Evolutionary conservation across 2,113 vertebrate species (phyloP).

Genomic region (Mustelus asterias): DNA sequence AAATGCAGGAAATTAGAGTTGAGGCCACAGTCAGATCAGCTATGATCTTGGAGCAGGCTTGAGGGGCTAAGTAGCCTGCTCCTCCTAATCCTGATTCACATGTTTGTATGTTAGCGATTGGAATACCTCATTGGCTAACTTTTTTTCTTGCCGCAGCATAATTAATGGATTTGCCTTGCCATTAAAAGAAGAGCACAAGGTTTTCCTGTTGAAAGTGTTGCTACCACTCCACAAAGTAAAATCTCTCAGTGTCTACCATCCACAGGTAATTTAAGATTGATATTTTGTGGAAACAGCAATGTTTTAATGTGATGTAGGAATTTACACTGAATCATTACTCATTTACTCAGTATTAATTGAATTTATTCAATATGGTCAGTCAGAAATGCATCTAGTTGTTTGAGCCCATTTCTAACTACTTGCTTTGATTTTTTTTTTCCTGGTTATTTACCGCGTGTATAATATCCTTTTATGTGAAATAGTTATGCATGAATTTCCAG

Average conservation of each 20-base stretch:
- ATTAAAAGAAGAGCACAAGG: constrained; percentile 99
- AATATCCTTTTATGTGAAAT: background rate
- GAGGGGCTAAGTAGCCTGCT: no score
- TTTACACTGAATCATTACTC: background rate
- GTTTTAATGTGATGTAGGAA: background rate
- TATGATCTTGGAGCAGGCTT: no score
- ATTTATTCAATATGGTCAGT: background rate
- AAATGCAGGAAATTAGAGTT: no score
- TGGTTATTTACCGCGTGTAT: background rate
- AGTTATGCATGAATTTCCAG: background rate
- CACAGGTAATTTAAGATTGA: constrained; percentile 67
- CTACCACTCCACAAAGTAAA: constrained; percentile 98
- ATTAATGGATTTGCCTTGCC: constrained; percentile 99
- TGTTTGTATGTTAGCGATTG: background rate
- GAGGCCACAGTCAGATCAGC: no score
- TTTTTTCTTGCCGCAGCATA: constrained; percentile 65
- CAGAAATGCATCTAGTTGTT: background rate
- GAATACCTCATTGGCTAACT: background rate
- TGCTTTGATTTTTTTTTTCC: background rate
- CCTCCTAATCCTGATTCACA: no score
- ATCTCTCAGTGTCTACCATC: constrained; percentile 96
- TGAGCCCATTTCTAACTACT: background rate
- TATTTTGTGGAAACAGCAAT: background rate
- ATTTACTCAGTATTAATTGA: no score
- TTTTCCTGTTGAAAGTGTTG: constrained; percentile 94